Evolutionary conservation across 2,888 invertebrate species (phyloP).

Genomic region (Alcis repandata): DNA sequence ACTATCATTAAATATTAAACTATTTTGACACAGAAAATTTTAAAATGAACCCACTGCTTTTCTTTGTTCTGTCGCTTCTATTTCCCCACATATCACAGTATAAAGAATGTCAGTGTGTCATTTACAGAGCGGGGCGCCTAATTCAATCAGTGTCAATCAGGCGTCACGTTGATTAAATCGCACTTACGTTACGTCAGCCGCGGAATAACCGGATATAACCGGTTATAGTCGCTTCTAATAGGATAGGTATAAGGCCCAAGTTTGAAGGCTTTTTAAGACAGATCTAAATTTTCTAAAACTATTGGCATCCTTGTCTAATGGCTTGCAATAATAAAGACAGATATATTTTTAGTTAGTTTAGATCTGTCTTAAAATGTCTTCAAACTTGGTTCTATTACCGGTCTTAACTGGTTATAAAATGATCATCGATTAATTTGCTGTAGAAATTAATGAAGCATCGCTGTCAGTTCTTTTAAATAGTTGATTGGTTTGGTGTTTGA

Average conservation of each 20-base stretch:
- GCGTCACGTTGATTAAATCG: constrained; percentile 30
- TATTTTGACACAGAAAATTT: neutral
- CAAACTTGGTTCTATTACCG: too few species aligned
- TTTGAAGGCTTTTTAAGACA: too few species aligned
- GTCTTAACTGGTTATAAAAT: neutral
- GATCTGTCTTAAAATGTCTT: too few species aligned
- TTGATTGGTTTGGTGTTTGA: too few species aligned
- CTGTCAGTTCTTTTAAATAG: too few species aligned
- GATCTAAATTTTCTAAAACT: too few species aligned
- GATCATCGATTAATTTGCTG: neutral
- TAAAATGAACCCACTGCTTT: neutral
- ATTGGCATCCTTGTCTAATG: too few species aligned
- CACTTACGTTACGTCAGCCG: constrained; percentile 22
- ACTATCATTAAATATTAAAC: too few species aligned
- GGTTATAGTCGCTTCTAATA: constrained; percentile 14
- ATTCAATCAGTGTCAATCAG: constrained; percentile 61
- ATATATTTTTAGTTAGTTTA: too few species aligned
- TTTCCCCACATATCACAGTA: constrained; percentile 39
- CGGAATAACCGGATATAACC: constrained; percentile 23
- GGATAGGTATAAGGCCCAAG: constrained; percentile 8
- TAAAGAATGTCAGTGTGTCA: constrained; percentile 46
- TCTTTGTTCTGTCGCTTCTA: constrained; percentile 22
- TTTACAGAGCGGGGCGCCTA: constrained; percentile 48
- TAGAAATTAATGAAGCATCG: neutral
- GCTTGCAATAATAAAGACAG: too few species aligned